Evolutionary conservation across 92 coral and sea anemone species (phyloP), one percentile per base, ranked within the genome.

Genomic region (Nematostella vectensis): DNA sequence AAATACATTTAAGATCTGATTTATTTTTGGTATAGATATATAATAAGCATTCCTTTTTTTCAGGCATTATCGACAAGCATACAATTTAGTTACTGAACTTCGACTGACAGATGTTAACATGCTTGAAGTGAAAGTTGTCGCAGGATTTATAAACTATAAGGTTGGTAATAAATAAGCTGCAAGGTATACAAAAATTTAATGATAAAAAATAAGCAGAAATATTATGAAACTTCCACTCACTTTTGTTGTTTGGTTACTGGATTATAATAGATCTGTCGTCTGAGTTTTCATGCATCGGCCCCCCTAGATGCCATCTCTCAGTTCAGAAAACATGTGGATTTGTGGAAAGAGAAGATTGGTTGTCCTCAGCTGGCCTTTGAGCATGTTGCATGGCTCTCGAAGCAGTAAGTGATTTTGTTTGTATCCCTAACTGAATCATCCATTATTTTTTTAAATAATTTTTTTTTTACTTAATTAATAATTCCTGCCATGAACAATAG

Each of bases 281-380:
- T 91, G 47, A 86, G 96, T 55, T 91, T 91, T 60, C 95, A 88
- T 43, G 91, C 89, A 18, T 75, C 87, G 65, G 98, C 98, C 30
- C 98, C 98, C 6, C 74, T 91, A 31, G 98, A 91, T 74, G 98
- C 98, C 56, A 91, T 91, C 22, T 91, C 98, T 11, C 98, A 91
- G 67, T 91, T 91, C 57, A 74, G 98, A 20, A 91, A 78, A 55
- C 98, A 91, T 74, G 96, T 91, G 3, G 98, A 91, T 39, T 59
- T 86, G 27, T 91, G 89, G 82, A 91, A 91, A 81, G 96, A 91
- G 76, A 91, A 78, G 53, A 85, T 75, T 62, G 98, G 98, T 27
- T 70, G 75, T 43, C 77, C 98, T 25, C 91, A 86, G 21, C 81
- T 91, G 16, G 95, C 95, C 3, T 91, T 91, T 78, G 98, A 91